Evolutionary conservation across 2,888 invertebrate genomes (phyloP), one percentile per base, ranked within the genome.

Genomic region (Spialia ferax): DNA sequence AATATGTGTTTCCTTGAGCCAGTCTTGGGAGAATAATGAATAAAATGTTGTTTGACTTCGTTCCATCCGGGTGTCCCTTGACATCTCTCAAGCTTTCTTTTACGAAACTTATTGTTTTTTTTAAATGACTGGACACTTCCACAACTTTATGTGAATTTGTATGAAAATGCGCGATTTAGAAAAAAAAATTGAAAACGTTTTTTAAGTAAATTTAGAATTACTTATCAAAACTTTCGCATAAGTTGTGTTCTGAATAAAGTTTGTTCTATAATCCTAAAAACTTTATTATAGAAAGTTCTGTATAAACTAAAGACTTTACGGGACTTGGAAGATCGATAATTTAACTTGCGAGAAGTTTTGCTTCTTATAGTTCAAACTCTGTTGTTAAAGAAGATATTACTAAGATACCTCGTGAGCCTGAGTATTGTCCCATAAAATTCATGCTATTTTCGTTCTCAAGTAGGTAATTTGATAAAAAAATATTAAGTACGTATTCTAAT

Each of bases 301-400:
- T 73, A 69, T 60, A 74, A 70, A 73, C 60, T 35, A 48, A 74
- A 73, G 72, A 76, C 76, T 78, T 77, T 73, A 73, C 73, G 73
- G 76, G 77, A 75, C 79, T 83, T 74, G 74, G 69, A 76, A 80
- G 80, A 82, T 79, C 78, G 77, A 80, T 79, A 83, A 80, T 78
- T 83, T 77, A 79, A 75, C 77, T 35, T 38, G 22, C 7, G 13
- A 26, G 76, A 83, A 83, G 75, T 74, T 71, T 71, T 67, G 52
- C 52, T 71, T 69, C 68, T 73, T 75, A 71, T 68, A 69, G 65
- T 69, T 64, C 61, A 55, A 70, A 68, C 29, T 55, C 32, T 15
- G 13, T 29, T 61, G 54, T 63, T 52, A 50, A 52, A 32, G n/a
- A 52, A 23, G 65, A 38, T 35, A 57, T 35, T 35, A 62, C 11